A percentile compares a stretch with the other conserved stretches of the same genome.
These are phyloP conservation scores for Gymnodraco acuticeps DNA, from an alignment of 2,797 vertebrate species.

Conservation along the genomic window DNA sequence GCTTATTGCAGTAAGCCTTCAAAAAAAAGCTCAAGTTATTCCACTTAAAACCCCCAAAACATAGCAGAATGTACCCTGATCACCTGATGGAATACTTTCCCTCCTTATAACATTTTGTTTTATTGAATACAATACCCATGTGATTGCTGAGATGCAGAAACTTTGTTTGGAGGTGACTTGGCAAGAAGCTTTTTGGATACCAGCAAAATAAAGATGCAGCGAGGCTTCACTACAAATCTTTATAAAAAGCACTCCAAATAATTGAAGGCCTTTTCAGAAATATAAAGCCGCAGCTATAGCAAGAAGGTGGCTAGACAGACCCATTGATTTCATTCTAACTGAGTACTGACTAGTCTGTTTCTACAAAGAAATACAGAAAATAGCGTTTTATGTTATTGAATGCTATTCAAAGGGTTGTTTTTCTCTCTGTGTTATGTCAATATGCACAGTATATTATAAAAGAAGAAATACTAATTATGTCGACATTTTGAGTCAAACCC, in stretches of 20 bases:
- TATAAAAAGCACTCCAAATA: constrained; percentile 45
- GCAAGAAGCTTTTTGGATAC: constrained; percentile 19
- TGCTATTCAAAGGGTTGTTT: no score
- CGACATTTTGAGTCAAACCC: neutral
- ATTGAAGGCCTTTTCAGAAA: constrained; percentile 45
- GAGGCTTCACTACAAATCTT: constrained; percentile 35
- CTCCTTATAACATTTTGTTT: constrained; percentile 2
- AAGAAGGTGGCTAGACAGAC: neutral
- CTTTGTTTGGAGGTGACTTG: constrained; percentile 31
- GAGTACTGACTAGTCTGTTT: constrained; percentile 2
- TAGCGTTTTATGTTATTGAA: no score
- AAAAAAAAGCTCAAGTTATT: no score
- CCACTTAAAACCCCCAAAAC: no score
- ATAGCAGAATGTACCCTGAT: neutral
- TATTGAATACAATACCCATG: constrained; percentile 4
- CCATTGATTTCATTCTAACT: constrained; percentile 24
- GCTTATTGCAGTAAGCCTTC: neutral
- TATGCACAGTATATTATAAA: neutral
- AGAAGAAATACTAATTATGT: neutral
- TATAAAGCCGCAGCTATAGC: constrained; percentile 9
- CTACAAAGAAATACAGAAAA: neutral
- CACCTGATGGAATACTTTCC: constrained; percentile 4
- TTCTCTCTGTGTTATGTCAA: neutral
- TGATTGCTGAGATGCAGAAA: constrained; percentile 16
- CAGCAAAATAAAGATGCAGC: constrained; percentile 23